Base-by-base conservation (phyloP, 2,888 invertebrate genomes). In the Conus canariensis region DNA sequence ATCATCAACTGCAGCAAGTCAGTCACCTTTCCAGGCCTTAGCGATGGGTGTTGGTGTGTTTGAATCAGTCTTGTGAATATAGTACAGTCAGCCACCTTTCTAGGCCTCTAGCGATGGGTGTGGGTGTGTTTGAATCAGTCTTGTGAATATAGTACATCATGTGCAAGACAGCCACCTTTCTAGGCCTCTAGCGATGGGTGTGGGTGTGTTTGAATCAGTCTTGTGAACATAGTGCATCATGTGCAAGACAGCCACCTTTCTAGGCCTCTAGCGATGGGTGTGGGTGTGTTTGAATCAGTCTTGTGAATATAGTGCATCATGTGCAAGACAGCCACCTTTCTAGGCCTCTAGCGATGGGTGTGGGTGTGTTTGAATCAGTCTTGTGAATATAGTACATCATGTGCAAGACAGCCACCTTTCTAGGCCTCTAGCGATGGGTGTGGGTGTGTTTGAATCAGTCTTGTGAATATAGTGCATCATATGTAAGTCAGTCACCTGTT, bases 1-100 rank as follows among this genome's bases (percentile, higher is more conserved):
- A 98, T 99, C 88, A 99, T 99, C 90, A 99, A 99, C 96, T 99
- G 99, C 96, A 98, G 98, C 94, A 99, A 98, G 97, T 98, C 98
- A 95, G 82, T 83, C 10, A n/a, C 7, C n/a, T 74, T n/a, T 22
- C n/a, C n/a, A n/a, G n/a, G 16, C 64, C 64, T 64, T 16, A 74
- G 74, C n/a, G 25, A 30, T 14, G 14, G n/a, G 22, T 60, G n/a
- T 59, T 67, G 16, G 59, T 59, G 45, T 45, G 45, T 45, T 45
- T 45, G 45, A 45, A 45, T 45, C 45, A 45, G 45, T 45, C 45
- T 45, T 82, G 45, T 82, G 16, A 14, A 14, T 6, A 67, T 85
- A 14, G 9, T n/a, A 45, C 45, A 45, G 45, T 45, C 45, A 4
- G 45, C 45, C 45, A 45, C 45, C 45, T 45, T 45, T 45, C 4